Conservation (phyloP, 2,113 vertebrate genomes). For the Dromaius novaehollandiae region DNA sequence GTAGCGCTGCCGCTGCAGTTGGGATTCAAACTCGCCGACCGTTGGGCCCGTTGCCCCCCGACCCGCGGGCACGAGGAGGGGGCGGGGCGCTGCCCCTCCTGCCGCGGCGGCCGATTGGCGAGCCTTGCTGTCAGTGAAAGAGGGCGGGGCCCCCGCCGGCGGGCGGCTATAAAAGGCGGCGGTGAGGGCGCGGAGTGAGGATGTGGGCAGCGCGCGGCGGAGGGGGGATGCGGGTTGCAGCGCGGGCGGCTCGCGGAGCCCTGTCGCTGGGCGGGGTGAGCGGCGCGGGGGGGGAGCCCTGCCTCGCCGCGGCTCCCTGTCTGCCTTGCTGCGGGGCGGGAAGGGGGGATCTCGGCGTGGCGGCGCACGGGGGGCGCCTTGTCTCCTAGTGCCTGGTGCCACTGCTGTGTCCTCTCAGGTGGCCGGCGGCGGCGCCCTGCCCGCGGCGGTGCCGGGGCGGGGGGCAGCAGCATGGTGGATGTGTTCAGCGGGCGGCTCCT, state of each 20-base stretch:
- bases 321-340: too few species aligned
- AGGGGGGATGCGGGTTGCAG: background rate
- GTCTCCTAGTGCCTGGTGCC: background rate
- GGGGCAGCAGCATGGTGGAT: conserved; percentile 69
- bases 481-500: conserved; percentile 86
- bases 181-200: background rate
- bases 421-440: too few species aligned
- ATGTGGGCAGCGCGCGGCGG: background rate
- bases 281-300: too few species aligned
- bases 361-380: too few species aligned
- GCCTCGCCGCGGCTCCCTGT: background rate
- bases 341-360: too few species aligned
- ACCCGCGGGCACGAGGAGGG: too few species aligned
- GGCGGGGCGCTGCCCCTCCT: background rate
- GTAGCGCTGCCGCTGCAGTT: too few species aligned
- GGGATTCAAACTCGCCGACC: background rate
- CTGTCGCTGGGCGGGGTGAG: rapidly evolving
- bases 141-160: background rate
- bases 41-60: background rate
- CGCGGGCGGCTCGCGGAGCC: rapidly evolving
- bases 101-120: background rate
- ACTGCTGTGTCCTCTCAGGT: background rate
- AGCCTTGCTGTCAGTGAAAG: rapidly evolving
- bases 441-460: background rate
- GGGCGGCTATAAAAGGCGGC: background rate